These are phyloP conservation scores for Sandelia bainsii DNA, from an alignment of 2,797 vertebrate genomes.

Conservation along the genomic window DNA sequence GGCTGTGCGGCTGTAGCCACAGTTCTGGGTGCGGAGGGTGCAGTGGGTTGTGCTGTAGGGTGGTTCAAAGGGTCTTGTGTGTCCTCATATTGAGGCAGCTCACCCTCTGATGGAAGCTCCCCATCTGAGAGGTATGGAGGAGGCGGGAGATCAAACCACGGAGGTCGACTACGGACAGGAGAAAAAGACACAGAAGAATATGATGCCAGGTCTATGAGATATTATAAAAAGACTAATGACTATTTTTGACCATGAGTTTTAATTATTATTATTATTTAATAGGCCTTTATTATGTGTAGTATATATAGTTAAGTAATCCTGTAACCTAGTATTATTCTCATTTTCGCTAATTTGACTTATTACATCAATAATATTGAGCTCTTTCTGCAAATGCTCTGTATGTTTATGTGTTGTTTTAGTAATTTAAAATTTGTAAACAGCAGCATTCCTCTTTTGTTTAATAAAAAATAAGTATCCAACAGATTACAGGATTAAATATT, in stretches of 20 bases:
- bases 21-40: constrained; percentile 64
- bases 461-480: constrained; percentile 1
- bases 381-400: neutral
- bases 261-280: neutral
- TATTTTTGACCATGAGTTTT: neutral
- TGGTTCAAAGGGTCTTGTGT: constrained; percentile 35
- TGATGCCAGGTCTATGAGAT: constrained; percentile 10
- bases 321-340: neutral
- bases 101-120: constrained; percentile 83
- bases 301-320: neutral
- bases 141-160: constrained; percentile 97
- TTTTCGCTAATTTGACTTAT: neutral
- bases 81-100: constrained; percentile 91
- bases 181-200: constrained; percentile 4
- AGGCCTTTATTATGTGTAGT: neutral
- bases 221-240: constrained; percentile 6
- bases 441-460: neutral
- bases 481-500: neutral
- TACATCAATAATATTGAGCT: too few relatives aligned
- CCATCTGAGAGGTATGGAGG: constrained; percentile 91
- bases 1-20: constrained; percentile 40
- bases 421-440: neutral
- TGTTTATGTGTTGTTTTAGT: too few relatives aligned
- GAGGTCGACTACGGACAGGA: constrained; percentile 85
- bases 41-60: constrained; percentile 17